These are phyloP conservation scores for Discoglossus pictus DNA, from an alignment of 2,797 vertebrate species.

Conservation along the genomic window DNA sequence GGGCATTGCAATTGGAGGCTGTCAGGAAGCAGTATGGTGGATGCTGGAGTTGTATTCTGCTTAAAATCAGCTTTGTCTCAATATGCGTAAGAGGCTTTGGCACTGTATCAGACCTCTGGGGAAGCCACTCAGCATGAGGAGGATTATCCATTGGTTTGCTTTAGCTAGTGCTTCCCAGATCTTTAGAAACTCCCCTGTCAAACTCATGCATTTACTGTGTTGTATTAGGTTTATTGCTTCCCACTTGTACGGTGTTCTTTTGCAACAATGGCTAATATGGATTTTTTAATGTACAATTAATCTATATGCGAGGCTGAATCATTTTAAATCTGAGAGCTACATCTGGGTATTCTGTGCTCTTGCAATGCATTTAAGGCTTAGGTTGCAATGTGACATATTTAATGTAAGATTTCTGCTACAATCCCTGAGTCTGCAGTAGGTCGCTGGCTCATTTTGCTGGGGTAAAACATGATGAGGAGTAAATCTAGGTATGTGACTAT, in stretches of 20 bases:
- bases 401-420: no score
- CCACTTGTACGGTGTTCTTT: conserved; percentile 32
- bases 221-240: conserved; percentile 58
- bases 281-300: conserved; percentile 41
- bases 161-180: conserved; percentile 73
- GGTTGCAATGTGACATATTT: no score
- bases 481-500: no score
- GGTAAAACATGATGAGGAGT: no score
- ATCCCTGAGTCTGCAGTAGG: no score
- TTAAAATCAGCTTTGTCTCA: conserved; percentile 78
- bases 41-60: conserved; percentile 70
- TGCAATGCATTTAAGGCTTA: no score
- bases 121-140: conserved; percentile 74
- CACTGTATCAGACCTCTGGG: conserved; percentile 75
- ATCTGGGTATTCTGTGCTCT: no score
- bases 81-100: conserved; percentile 72
- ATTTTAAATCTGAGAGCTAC: not conserved
- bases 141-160: conserved; percentile 70
- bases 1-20: conserved; percentile 66
- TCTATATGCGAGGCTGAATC: conserved; percentile 28
- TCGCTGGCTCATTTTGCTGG: no score
- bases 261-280: conserved; percentile 10
- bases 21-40: conserved; percentile 70
- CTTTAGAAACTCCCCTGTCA: conserved; percentile 71
- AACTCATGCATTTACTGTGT: conserved; percentile 64